A percentile compares a stretch with the other conserved stretches of the same genome.
Evolutionary conservation across 1,140 invertebrate species (phyloP).

Genomic region (Drosophila nannoptera): DNA sequence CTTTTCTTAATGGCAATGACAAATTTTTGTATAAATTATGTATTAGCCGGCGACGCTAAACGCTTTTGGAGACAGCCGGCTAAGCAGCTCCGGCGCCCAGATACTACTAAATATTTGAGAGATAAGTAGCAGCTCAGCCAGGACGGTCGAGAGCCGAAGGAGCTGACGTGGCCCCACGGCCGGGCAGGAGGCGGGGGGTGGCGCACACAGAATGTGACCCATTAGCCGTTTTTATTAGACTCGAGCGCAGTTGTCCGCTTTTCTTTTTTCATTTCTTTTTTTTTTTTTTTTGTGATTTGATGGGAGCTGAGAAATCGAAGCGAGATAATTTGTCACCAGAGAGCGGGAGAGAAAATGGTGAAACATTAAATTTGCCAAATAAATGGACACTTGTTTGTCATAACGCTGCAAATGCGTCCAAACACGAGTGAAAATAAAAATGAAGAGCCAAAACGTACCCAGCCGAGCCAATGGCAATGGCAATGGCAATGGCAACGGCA

Average conservation of each 20-base stretch:
- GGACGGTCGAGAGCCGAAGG: constrained; percentile 12
- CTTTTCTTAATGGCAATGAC: constrained; percentile 63
- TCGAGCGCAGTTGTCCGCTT: constrained; percentile 67
- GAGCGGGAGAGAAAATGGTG: constrained; percentile 63
- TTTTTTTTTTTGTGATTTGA: constrained; percentile 30
- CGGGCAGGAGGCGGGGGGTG: constrained; percentile 17
- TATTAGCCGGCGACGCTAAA: constrained; percentile 56
- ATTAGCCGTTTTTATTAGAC: constrained; percentile 73
- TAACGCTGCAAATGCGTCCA: constrained; percentile 76
- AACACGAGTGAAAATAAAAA: constrained; percentile 63
- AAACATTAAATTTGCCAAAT: constrained; percentile 78
- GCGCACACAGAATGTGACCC: constrained; percentile 59
- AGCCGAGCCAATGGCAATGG: constrained; percentile 21
- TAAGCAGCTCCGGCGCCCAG: constrained; percentile 21
- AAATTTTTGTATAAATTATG: constrained; percentile 75
- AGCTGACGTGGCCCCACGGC: constrained; percentile 4
- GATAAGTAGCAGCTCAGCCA: constrained; percentile 51
- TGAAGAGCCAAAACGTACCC: constrained; percentile 46
- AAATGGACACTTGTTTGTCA: constrained; percentile 78
- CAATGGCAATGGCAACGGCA: neutral
- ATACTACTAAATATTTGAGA: constrained; percentile 71
- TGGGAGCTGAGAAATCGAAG: constrained; percentile 69
- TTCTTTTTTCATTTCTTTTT: neutral
- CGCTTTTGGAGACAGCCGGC: constrained; percentile 24
- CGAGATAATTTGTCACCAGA: constrained; percentile 73